Conservation (phyloP, 2,797 vertebrate species). For the Falco columbarius region DNA sequence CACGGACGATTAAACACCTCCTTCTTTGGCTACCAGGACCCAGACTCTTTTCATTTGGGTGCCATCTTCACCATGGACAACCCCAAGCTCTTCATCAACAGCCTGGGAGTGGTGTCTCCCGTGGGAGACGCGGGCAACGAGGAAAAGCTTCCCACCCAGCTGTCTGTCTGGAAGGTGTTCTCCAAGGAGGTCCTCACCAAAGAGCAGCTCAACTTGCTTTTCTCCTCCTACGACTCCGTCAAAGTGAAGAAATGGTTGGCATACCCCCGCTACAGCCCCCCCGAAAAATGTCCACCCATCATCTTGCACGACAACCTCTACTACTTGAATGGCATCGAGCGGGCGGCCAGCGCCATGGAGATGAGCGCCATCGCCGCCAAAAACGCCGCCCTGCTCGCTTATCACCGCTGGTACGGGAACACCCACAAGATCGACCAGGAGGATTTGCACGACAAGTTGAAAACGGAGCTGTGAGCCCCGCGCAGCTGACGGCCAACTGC, state of each 20-base stretch:
- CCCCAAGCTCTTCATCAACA: constrained; percentile 79
- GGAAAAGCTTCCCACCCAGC: background rate
- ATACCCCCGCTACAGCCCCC: constrained; percentile 84
- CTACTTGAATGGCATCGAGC: constrained; percentile 89
- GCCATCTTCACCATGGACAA: constrained; percentile 83
- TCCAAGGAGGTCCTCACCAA: constrained; percentile 80
- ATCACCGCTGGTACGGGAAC: constrained; percentile 87
- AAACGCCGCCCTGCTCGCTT: constrained; percentile 88
- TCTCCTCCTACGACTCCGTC: constrained; percentile 83
- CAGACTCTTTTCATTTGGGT: constrained; percentile 70
- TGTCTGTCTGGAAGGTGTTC: constrained; percentile 87
- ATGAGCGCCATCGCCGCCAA: constrained; percentile 89
- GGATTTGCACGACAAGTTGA: constrained; percentile 86
- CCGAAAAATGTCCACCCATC: constrained; percentile 82
- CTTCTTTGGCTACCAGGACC: constrained; percentile 79
- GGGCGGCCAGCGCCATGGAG: constrained; percentile 91
- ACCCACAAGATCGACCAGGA: constrained; percentile 85
- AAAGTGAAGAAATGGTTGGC: constrained; percentile 85
- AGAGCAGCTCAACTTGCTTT: constrained; percentile 83
- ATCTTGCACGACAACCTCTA: constrained; percentile 87
- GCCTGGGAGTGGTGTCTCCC: constrained; percentile 73
- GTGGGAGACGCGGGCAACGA: accelerated
- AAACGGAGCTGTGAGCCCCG: constrained; percentile 84
- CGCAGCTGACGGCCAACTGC: background rate
- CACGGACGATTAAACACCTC: constrained; percentile 87